Evolutionary conservation across 1,140 invertebrate genomes (phyloP).

Genomic region (Meloidogyne floridensis): DNA sequence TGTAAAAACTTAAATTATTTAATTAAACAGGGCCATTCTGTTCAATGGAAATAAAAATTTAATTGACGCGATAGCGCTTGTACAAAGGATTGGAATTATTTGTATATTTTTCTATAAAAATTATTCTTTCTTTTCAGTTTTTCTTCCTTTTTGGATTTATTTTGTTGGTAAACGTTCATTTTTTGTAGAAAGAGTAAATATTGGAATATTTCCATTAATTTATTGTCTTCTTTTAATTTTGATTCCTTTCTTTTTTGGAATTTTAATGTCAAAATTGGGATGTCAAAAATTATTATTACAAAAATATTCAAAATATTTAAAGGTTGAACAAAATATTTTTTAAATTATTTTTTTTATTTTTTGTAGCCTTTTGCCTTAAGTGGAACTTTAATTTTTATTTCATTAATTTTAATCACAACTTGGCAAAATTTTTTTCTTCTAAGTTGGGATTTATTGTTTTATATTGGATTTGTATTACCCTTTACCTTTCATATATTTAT

Average conservation of each 20-base stretch:
- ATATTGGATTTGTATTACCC: neutral
- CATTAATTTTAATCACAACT: neutral
- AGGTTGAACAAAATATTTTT: neutral
- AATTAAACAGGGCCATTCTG: neutral
- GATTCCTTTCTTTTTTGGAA: neutral
- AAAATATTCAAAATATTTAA: slow-evolving; percentile 10
- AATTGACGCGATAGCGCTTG: neutral
- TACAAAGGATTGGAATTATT: slow-evolving; percentile 2
- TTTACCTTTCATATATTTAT: neutral
- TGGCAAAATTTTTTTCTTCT: slow-evolving; percentile 6
- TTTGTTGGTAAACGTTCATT: neutral
- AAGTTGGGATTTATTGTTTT: slow-evolving; percentile 1
- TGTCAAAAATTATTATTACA: neutral
- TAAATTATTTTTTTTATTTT: neutral
- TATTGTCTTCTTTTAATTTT: neutral
- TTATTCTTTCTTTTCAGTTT: neutral
- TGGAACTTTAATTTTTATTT: neutral
- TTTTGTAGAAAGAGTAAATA: slow-evolving; percentile 9
- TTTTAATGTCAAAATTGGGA: neutral
- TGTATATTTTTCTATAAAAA: neutral
- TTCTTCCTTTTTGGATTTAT: neutral
- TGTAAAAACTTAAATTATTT: neutral
- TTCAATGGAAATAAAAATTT: slow-evolving; percentile 1
- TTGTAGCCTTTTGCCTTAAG: neutral
- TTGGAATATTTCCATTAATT: neutral